Evolutionary conservation across 2,888 invertebrate genomes (phyloP).

Genomic region (Watsonalla binaria): DNA sequence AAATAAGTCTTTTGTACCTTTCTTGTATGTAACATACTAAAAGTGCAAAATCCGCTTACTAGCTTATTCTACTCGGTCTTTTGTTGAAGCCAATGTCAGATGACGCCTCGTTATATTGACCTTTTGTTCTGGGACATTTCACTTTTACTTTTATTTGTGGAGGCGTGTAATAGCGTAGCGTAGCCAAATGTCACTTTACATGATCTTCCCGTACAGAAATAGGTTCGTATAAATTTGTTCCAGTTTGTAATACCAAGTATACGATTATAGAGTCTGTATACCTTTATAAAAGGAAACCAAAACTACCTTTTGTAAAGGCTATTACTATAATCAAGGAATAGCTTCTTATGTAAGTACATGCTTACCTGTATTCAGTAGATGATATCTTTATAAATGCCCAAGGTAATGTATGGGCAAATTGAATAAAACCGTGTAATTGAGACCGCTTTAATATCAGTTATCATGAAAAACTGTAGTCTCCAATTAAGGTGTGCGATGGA

Average conservation of each 20-base stretch:
- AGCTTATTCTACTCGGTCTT: background rate
- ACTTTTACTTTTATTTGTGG: background rate
- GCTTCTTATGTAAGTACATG: background rate
- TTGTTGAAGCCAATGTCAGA: background rate
- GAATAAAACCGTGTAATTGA: conserved; percentile 36
- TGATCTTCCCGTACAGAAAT: too few species aligned
- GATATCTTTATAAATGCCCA: conserved; percentile 12
- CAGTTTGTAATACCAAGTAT: too few species aligned
- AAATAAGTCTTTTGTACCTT: background rate
- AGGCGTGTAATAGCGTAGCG: background rate
- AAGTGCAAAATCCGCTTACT: background rate
- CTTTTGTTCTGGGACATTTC: background rate
- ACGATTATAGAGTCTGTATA: too few species aligned
- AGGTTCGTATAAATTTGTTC: too few species aligned
- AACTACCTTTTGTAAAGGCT: background rate
- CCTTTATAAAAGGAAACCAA: too few species aligned
- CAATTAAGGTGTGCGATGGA: conserved; percentile 55
- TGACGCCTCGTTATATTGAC: background rate
- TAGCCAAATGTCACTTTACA: too few species aligned
- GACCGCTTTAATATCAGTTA: conserved; percentile 39
- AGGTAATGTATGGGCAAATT: conserved; percentile 22
- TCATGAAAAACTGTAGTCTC: conserved; percentile 45
- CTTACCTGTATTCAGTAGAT: background rate
- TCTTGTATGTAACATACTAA: background rate
- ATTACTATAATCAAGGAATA: background rate